Base-by-base conservation (phyloP, 1,140 invertebrate genomes). In the Archegozetes longisetosus region DNA sequence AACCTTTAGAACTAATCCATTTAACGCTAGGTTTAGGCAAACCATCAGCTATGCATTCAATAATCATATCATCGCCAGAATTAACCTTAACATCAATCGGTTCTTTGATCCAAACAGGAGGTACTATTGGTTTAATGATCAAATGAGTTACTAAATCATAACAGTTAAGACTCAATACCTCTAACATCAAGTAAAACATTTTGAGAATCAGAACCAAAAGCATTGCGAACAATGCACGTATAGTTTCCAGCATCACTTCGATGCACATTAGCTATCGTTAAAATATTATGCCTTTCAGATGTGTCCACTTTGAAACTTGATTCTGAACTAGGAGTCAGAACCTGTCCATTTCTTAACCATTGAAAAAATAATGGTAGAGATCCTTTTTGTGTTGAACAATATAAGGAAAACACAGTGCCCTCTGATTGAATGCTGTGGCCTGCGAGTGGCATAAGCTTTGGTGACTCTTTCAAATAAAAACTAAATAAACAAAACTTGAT, bases 41-140 rank as follows among this genome's bases (percentile, higher is more conserved):
- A 1, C 90, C 91, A 59, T 85, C 82, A 0, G 88, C 88, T 70
- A 87, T 83, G 67, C 91, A 95, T 68, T 91, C 82, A 0, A 95
- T 71, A 2, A 80, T 80, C 17, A 89, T 79, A 64, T 84, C 82
- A 68, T 88, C 81, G 1, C 85, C 85, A 12, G 88, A 81, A 2
- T 87, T 83, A 4, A 88, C 86, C 64, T 82, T 87, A 4, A 84
- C 79, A 68, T 94, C 88, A 64, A 81, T 77, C 0, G 90, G 90
- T 69, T 93, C 88, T 63, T 87, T 76, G 1, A 87, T 80, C 91
- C 91, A 95, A 66, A 83, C 79, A 14, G 89, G 88, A 23, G 29
- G 22, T 26, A 55, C 17, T 54, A 53, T 28, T 53, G 24, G 47
- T 56, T 24, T n/a, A n/a, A n/a, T n/a, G n/a, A n/a, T n/a, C n/a